Evolutionary conservation across 1,140 invertebrate species (phyloP).

Genomic region (Zaprionus camerounensis): DNA sequence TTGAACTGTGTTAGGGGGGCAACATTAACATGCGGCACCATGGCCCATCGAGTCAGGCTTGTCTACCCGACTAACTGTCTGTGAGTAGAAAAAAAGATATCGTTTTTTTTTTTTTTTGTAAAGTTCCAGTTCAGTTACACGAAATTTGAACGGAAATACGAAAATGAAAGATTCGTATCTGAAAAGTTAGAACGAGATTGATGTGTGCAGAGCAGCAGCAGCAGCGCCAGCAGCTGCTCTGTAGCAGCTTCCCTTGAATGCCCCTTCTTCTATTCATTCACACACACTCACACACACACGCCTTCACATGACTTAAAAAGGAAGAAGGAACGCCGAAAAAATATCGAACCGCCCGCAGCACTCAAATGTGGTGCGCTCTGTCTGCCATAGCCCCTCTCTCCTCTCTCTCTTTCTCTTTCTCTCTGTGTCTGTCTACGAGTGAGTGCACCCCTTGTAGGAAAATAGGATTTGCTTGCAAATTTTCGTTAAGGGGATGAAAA

Average conservation of each 20-base stretch:
- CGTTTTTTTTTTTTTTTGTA: conserved; percentile 43
- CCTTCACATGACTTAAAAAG: conserved; percentile 10
- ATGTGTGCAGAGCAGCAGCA: conserved; percentile 65
- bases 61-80: conserved; percentile 45
- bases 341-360: conserved; percentile 71
- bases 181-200: conserved; percentile 71
- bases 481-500: conserved; percentile 29
- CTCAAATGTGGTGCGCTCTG: conserved; percentile 54
- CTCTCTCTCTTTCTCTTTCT: background rate
- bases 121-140: conserved; percentile 75
- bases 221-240: conserved; percentile 26
- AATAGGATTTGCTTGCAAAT: conserved; percentile 80
- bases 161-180: conserved; percentile 82
- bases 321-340: conserved; percentile 42
- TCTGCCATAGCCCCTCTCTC: conserved; percentile 14
- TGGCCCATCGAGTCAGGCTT: conserved; percentile 36
- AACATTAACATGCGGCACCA: conserved; percentile 63
- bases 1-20: conserved; percentile 21
- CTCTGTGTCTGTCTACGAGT: conserved; percentile 13
- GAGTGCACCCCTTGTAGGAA: conserved; percentile 62
- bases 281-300: background rate
- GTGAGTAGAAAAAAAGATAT: conserved; percentile 35
- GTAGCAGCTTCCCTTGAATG: background rate
- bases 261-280: background rate
- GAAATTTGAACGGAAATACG: conserved; percentile 77